phyloP scores from a whole-genome alignment of 2,888 invertebrate genomes.

The Drosophila putrida region DNA sequence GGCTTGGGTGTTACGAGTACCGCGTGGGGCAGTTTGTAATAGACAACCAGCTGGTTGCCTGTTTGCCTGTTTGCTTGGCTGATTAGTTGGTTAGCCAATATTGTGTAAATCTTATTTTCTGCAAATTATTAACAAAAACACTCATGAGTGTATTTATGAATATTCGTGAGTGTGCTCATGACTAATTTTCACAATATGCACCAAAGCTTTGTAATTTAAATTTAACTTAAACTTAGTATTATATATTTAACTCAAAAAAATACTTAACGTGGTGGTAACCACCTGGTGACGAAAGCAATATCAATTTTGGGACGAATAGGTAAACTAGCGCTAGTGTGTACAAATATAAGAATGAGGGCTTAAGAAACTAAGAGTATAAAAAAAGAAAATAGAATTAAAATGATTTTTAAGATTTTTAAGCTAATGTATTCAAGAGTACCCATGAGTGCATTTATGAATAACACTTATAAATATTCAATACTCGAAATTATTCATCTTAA shows the following conservation, averaged over 20 bases:
- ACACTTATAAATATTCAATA: slow-evolving; percentile 25
- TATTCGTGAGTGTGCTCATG: slow-evolving; percentile 4
- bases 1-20: slow-evolving; percentile 57
- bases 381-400: no score
- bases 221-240: no score
- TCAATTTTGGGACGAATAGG: no score
- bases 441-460: slow-evolving; percentile 13
- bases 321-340: no score
- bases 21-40: slow-evolving; percentile 67
- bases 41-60: slow-evolving; percentile 23
- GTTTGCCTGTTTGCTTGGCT: slow-evolving; percentile 5
- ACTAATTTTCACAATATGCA: not conserved
- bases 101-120: slow-evolving; percentile 6
- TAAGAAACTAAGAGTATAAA: no score
- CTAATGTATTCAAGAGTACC: not conserved
- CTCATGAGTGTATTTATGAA: slow-evolving; percentile 15
- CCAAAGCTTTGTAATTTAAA: not conserved
- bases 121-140: not conserved
- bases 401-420: no score
- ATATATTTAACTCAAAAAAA: no score
- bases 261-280: no score
- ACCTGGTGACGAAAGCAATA: no score
- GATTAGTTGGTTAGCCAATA: slow-evolving; percentile 8
- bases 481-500: slow-evolving; percentile 22
- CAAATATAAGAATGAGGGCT: no score